A percentile compares a stretch with the other conserved stretches of the same genome.
Evolutionary conservation across 1,140 invertebrate genomes (phyloP).

Genomic region (Gryllus bimaculatus): DNA sequence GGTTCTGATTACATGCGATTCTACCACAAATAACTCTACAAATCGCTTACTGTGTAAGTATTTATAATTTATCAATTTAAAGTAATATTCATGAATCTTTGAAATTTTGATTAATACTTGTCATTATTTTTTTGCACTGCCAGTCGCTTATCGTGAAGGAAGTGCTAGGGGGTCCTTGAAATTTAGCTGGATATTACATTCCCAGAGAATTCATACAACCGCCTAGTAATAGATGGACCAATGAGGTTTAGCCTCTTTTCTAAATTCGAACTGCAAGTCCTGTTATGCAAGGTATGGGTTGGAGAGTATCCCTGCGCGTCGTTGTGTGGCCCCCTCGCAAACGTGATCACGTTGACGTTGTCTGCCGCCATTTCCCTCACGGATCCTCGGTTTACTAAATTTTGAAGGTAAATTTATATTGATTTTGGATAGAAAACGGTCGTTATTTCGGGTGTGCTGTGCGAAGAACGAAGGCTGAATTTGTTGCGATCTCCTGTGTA

Average conservation of each 20-base stretch:
- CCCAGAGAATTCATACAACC: background rate
- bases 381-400: constrained; percentile 18
- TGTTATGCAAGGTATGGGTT: constrained; percentile 31
- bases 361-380: constrained; percentile 55
- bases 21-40: no score
- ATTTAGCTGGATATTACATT: no score
- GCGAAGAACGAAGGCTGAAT: background rate
- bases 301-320: constrained; percentile 58
- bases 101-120: no score
- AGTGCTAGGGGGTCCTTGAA: no score
- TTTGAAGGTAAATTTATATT: constrained; percentile 18
- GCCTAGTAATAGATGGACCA: background rate
- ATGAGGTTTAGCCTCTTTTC: background rate
- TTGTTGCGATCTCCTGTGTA: background rate
- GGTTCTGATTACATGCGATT: no score
- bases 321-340: constrained; percentile 61
- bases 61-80: no score
- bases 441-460: background rate
- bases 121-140: no score
- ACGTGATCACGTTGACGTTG: constrained; percentile 66
- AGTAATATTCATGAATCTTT: no score
- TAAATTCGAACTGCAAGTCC: background rate
- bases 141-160: no score
- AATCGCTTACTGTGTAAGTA: no score
- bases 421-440: background rate